A percentile compares a stretch with the other conserved stretches of the same genome.
phyloP scores from a whole-genome alignment of 2,797 vertebrate genomes.

The Sebastes matsubarae region DNA sequence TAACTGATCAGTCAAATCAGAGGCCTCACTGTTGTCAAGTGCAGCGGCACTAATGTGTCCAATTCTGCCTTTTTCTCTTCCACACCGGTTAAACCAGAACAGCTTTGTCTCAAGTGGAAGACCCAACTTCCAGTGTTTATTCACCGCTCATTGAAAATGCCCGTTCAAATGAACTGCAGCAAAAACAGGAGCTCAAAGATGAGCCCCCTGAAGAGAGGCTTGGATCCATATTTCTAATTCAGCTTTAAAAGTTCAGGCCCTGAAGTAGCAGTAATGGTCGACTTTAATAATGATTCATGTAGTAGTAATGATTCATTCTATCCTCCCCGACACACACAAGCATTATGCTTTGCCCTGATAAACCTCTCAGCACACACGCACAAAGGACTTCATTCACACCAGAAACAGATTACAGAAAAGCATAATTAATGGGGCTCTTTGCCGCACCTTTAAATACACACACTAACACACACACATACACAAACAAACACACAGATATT shows the following conservation, averaged over 20 bases:
- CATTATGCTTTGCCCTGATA: slow-evolving; percentile 35
- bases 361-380: not conserved
- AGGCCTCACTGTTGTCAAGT: slow-evolving; percentile 22
- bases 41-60: slow-evolving; percentile 7
- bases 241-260: slow-evolving; percentile 35
- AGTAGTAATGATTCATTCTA: slow-evolving; percentile 51
- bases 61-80: slow-evolving; percentile 9
- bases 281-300: slow-evolving; percentile 40
- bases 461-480: not conserved
- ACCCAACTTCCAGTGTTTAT: slow-evolving; percentile 28
- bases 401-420: slow-evolving; percentile 50
- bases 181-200: slow-evolving; percentile 28
- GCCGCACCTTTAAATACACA: slow-evolving; percentile 25
- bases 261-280: slow-evolving; percentile 33
- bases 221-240: slow-evolving; percentile 47
- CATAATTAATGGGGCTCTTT: slow-evolving; percentile 50
- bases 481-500: slow-evolving; percentile 8
- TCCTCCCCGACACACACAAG: slow-evolving; percentile 27
- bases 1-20: slow-evolving; percentile 33
- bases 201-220: slow-evolving; percentile 13
- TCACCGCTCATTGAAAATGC: slow-evolving; percentile 14
- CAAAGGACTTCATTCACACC: slow-evolving; percentile 25
- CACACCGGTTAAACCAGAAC: not conserved
- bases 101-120: slow-evolving; percentile 25
- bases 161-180: slow-evolving; percentile 17